Base-by-base conservation (phyloP, 2,888 invertebrate genomes). In the Gymnoscelis rufifasciata region DNA sequence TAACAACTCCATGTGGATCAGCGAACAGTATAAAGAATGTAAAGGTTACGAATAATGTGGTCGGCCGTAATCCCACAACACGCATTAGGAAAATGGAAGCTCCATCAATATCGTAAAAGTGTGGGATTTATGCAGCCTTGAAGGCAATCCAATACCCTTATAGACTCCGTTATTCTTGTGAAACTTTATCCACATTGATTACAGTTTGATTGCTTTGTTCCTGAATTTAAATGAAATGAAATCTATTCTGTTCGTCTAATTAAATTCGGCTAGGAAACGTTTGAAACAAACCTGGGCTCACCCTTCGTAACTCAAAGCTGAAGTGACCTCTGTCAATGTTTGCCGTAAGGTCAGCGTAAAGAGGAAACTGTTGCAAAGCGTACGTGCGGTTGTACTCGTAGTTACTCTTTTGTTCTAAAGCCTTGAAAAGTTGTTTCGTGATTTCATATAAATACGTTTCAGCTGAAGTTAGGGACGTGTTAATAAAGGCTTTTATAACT, bases 321-420 rank as follows among this genome's bases (percentile, higher is more conserved):
- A 51, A 54, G 52, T 29, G 43, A 51, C 50, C 54, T 37, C 42
- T 33, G 46, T 39, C 29, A 47, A 52, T 51, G 47, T 54, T 54
- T 57, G 44, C 43, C 23, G n/a, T 47, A 36, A 14, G 46, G 31
- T 15, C 33, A 15, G 37, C 33, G 28, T 38, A 46, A 30, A 49
- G 48, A 42, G 37, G 8, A 44, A 46, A 39, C 43, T 43, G 46
- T 35, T 36, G 42, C 39, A 48, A 48, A 52, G 45, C 45, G 38
- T 11, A 29, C 19, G 36, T 19, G 28, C 14, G 35, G 41, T 38
- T 14, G n/a, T n/a, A n/a, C n/a, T n/a, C n/a, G n/a, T n/a, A n/a
- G 13, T n/a, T 36, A 13, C 27, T 15, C 19, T 40, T 39, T 43
- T 23, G 7, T 8, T 26, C 8, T 6, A 6, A 6, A 26, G 2